A percentile compares a stretch with the other conserved stretches of the same genome.
phyloP scores from a whole-genome alignment of 2,888 invertebrate species.

The Dynastes tityus region DNA sequence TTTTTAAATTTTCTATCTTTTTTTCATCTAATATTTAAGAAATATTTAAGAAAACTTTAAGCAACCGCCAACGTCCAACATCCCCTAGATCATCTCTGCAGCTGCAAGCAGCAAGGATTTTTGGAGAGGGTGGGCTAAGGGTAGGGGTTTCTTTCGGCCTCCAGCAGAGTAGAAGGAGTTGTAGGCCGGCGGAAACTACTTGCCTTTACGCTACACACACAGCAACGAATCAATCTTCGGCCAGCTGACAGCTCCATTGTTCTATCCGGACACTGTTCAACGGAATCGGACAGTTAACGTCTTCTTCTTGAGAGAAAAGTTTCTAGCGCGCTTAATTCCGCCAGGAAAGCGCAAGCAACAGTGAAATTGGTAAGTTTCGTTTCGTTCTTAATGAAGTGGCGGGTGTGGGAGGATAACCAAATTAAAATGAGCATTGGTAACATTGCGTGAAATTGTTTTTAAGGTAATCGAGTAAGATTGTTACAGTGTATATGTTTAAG shows the following conservation, averaged over 20 bases:
- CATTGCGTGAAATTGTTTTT: too few relatives aligned
- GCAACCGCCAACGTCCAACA: not conserved
- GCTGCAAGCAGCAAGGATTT: not conserved
- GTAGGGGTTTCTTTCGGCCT: conserved; percentile 96
- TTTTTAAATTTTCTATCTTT: not conserved
- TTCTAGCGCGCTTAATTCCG: not conserved
- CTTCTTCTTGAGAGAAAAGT: not conserved
- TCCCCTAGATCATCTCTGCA: not conserved
- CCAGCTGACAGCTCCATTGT: not conserved
- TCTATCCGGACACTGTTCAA: not conserved
- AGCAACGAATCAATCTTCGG: conserved; percentile 18
- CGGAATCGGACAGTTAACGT: conserved; percentile 4
- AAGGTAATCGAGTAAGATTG: too few relatives aligned
- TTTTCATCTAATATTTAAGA: not conserved
- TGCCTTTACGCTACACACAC: conserved; percentile 72
- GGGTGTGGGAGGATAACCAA: not conserved
- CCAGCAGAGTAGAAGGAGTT: conserved; percentile 83
- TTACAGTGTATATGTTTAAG: too few relatives aligned
- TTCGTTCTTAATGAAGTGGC: not conserved
- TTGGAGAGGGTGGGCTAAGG: conserved; percentile 65
- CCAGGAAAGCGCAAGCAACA: not conserved
- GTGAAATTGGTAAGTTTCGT: conserved; percentile 3
- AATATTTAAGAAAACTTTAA: not conserved
- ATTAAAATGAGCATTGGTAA: too few relatives aligned
- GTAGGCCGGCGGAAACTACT: conserved; percentile 98